phyloP scores from a whole-genome alignment of 2,113 vertebrate species.

The Cardinalis cardinalis region DNA sequence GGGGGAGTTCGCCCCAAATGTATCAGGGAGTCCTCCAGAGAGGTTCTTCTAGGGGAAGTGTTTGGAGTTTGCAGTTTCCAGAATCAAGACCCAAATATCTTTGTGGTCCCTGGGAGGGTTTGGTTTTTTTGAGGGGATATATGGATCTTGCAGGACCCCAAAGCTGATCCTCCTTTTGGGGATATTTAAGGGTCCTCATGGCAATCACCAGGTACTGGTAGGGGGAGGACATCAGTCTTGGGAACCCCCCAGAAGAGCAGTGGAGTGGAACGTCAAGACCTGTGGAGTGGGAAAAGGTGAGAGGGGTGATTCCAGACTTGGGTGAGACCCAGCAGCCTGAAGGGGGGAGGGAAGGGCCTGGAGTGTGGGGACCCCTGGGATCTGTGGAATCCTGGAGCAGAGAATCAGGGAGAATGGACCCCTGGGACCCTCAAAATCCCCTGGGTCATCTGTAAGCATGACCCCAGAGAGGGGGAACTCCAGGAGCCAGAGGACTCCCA shows the following conservation, averaged over 20 bases:
- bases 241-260: neutral
- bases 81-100: neutral
- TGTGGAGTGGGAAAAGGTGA: no score
- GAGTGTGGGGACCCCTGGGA: neutral
- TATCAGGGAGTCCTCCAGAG: neutral
- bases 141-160: neutral
- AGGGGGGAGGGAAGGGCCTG: rapidly evolving
- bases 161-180: neutral
- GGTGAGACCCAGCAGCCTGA: neutral
- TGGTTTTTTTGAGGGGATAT: neutral
- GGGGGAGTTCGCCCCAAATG: no score
- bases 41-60: neutral
- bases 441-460: neutral
- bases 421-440: neutral
- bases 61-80: neutral
- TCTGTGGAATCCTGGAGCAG: neutral
- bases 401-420: neutral
- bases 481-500: neutral
- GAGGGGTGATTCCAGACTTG: neutral
- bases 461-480: neutral
- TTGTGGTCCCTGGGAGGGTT: neutral
- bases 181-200: no score
- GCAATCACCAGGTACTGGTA: neutral
- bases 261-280: neutral
- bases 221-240: no score